Base-by-base conservation (phyloP, 1,140 invertebrate genomes). In the Mactra quadrangularis region DNA sequence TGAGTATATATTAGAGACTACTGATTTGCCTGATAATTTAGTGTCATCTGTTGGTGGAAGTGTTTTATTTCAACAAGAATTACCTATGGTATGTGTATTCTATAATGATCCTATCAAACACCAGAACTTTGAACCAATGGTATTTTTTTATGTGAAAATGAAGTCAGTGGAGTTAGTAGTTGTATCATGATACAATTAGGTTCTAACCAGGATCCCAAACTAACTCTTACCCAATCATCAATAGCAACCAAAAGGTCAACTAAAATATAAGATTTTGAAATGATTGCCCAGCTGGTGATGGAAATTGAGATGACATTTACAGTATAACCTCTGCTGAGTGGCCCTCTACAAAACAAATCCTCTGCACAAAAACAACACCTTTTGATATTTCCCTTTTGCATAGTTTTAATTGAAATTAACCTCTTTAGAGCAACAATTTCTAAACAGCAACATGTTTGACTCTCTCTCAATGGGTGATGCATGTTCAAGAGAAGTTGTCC, bases 1-100 rank as follows among this genome's bases (percentile, higher is more conserved):
- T 45, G 89, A 90, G 53, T 85, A 85, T 64, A 87, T 90, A 29
- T 41, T 88, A 33, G 88, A 90, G 77, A 70, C 79, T 47, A 84
- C 88, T 3, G 87, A 87, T 59, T 74, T 90, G 84, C 89, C 89
- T 3, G 88, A 89, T 31, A 85, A 88, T 22, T 78, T 90, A 15
- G 82, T 89, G 0, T 38, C 83, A 41, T 41, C 78, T 22, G 89
- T 90, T 15, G 60, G 78, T 0, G 89, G 88, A 6, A 85, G 27
- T 1, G 47, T 82, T 19, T 62, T 90, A 22, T 89, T 89, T 52
- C 82, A 88, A 53, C 86, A 89, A 72, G 78, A 60, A 6, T 47
- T 86, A 29, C 85, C 77, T n/a, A 75, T 75, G 85, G 88, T 89
- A 52, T 25, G 38, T 27, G 33, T 25, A 22, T 60, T 47, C 45